Percentiles rank a stretch among this genome's conserved stretches.
phyloP scores from a whole-genome alignment of 1,140 invertebrate species.

The Penaeus japonicus region DNA sequence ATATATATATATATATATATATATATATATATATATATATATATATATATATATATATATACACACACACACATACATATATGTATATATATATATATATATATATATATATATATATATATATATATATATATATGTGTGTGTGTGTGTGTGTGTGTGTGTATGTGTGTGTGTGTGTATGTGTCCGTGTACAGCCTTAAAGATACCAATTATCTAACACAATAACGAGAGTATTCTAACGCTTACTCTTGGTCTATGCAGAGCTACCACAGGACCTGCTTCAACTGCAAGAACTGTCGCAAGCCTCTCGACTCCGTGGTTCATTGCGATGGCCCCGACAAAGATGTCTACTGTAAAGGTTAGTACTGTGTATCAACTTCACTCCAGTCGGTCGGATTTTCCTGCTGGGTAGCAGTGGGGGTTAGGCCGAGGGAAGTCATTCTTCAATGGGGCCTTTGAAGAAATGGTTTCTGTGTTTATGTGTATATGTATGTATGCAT shows the following conservation, averaged over 20 bases:
- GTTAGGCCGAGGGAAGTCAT: too few species aligned
- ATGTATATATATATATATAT: not conserved
- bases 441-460: too few species aligned
- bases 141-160: not conserved
- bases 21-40: not conserved
- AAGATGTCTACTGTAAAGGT: conserved; percentile 93
- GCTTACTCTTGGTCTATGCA: conserved; percentile 61
- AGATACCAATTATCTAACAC: too few species aligned
- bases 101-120: too few species aligned
- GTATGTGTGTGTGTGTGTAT: not conserved
- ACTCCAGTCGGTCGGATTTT: too few species aligned
- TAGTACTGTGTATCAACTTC: conserved; percentile 60
- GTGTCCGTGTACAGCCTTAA: not conserved
- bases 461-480: too few species aligned
- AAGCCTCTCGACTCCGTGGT: conserved; percentile 92
- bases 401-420: too few species aligned
- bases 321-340: conserved; percentile 92
- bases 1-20: not conserved
- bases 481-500: too few species aligned
- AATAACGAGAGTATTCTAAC: too few species aligned
- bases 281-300: conserved; percentile 88
- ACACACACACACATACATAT: not conserved
- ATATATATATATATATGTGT: not conserved
- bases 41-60: not conserved
- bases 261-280: conserved; percentile 90